Evolutionary conservation across 2,113 vertebrate species (phyloP).

Genomic region (Myodes glareolus): DNA sequence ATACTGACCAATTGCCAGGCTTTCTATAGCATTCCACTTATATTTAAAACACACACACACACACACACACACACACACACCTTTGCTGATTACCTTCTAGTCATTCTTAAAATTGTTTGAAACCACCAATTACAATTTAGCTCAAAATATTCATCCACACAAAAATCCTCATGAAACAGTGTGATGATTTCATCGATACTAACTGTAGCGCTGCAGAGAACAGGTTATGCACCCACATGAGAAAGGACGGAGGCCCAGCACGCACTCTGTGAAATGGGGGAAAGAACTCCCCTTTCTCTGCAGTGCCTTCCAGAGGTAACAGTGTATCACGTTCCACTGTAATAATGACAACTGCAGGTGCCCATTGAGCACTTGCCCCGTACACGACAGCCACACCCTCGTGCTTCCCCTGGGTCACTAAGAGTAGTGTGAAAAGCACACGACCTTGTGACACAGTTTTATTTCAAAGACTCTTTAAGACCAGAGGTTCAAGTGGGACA

Average conservation of each 20-base stretch:
- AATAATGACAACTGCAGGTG: background rate
- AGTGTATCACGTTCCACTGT: background rate
- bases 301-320: slow-evolving; percentile 23
- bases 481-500: background rate
- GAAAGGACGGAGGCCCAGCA: background rate
- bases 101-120: slow-evolving; percentile 51
- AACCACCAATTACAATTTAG: slow-evolving; percentile 22
- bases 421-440: background rate
- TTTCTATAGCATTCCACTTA: background rate
- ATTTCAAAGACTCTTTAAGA: background rate
- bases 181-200: background rate
- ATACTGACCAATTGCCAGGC: background rate
- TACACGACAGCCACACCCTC: too few relatives aligned
- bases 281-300: background rate
- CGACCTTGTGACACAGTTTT: background rate
- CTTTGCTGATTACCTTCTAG: background rate
- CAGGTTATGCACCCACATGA: background rate
- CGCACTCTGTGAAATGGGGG: background rate
- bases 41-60: background rate
- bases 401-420: background rate
- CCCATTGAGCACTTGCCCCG: background rate
- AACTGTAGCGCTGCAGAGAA: background rate
- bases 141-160: slow-evolving; percentile 39
- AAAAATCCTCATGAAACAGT: slow-evolving; percentile 1
- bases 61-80: too few relatives aligned